Conservation (phyloP, 64 coral and sea anemone genomes). For the Pocillopora verrucosa region DNA sequence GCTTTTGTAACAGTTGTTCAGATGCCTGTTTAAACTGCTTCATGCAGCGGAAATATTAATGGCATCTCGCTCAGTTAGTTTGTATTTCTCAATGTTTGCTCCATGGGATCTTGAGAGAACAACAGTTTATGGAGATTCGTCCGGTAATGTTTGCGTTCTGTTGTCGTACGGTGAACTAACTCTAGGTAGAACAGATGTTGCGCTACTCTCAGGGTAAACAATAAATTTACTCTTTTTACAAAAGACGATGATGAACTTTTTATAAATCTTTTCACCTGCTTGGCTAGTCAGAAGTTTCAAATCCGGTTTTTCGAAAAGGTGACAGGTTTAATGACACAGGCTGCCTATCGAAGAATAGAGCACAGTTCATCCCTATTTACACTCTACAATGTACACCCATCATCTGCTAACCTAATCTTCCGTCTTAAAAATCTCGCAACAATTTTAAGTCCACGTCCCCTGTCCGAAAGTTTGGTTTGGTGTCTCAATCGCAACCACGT, state of each 20-base stretch:
- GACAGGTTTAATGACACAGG: slow-evolving; percentile 9
- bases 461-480: not conserved
- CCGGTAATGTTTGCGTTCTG: slow-evolving; percentile 12
- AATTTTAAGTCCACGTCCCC: not conserved
- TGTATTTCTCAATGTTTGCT: slow-evolving; percentile 50
- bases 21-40: slow-evolving; percentile 24
- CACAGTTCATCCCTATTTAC: not conserved
- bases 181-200: slow-evolving; percentile 45
- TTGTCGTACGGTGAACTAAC: slow-evolving; percentile 23
- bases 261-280: slow-evolving; percentile 36
- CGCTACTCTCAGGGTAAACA: slow-evolving; percentile 13
- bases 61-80: slow-evolving; percentile 26
- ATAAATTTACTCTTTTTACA: slow-evolving; percentile 35
- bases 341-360: not conserved
- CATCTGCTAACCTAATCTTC: slow-evolving; percentile 9
- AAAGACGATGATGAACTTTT: not conserved
- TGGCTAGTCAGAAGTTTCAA: slow-evolving; percentile 20
- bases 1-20: slow-evolving; percentile 4
- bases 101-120: slow-evolving; percentile 32
- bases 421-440: not conserved
- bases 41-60: slow-evolving; percentile 25
- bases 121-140: slow-evolving; percentile 35
- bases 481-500: not conserved
- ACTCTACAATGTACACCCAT: not conserved
- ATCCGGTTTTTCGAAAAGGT: slow-evolving; percentile 38